A percentile compares a stretch with the other conserved stretches of the same genome.
Conservation (phyloP, 1,140 invertebrate genomes). For the Zaprionus kolodkinae region DNA sequence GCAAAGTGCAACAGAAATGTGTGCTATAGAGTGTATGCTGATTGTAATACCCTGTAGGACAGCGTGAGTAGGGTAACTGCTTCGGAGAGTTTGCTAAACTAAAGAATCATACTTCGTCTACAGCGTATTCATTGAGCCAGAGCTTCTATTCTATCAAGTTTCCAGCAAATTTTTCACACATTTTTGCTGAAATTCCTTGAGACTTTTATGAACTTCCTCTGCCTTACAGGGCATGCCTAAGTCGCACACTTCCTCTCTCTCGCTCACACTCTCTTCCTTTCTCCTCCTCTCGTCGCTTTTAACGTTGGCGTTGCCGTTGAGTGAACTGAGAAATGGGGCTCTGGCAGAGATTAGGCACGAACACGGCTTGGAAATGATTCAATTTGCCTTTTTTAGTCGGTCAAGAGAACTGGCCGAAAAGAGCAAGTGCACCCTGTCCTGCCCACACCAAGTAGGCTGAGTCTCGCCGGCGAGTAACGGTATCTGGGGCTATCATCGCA, state of each 20-base stretch:
- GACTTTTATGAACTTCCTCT: background rate
- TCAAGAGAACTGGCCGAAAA: slow-evolving; percentile 37
- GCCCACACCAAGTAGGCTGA: background rate
- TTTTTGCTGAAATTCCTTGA: background rate
- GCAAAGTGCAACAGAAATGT: slow-evolving; percentile 36
- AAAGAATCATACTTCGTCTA: too few species aligned
- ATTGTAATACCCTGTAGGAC: slow-evolving; percentile 17
- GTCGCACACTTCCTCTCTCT: background rate
- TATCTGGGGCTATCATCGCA: slow-evolving; percentile 6
- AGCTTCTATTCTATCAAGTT: background rate
- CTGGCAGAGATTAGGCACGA: slow-evolving; percentile 47
- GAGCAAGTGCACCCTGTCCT: background rate
- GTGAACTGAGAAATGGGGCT: slow-evolving; percentile 9
- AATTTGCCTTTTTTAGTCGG: slow-evolving; percentile 50
- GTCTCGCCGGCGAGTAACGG: background rate
- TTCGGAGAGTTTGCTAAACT: background rate
- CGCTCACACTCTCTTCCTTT: too few species aligned
- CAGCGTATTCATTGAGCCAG: background rate
- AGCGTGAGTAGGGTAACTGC: background rate
- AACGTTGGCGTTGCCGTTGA: background rate
- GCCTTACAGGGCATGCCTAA: background rate
- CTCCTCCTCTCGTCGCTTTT: background rate
- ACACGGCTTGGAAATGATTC: slow-evolving; percentile 50
- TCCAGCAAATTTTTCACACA: background rate
- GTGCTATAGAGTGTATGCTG: slow-evolving; percentile 26